Evolutionary conservation across 1,140 invertebrate genomes (phyloP).

Genomic region (Drosophila obscura): DNA sequence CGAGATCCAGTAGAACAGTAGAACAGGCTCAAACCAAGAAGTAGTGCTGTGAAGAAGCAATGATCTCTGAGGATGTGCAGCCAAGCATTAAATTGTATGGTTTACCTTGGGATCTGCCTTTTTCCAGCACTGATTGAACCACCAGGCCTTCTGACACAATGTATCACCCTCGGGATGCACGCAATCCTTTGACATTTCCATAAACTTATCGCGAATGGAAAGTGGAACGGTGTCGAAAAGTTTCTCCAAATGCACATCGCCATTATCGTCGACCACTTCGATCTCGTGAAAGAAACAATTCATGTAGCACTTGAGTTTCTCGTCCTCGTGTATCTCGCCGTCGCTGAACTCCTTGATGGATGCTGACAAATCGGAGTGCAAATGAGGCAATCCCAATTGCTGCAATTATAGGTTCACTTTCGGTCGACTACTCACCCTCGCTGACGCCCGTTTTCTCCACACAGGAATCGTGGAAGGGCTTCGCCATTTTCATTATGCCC

Average conservation of each 20-base stretch:
- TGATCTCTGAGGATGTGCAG: neutral
- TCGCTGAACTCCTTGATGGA: slow-evolving; percentile 81
- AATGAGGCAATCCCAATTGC: slow-evolving; percentile 4
- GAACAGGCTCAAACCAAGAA: slow-evolving; percentile 62
- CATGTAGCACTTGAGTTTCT: slow-evolving; percentile 79
- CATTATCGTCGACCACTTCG: slow-evolving; percentile 74
- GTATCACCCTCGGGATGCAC: slow-evolving; percentile 74
- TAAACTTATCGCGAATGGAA: slow-evolving; percentile 61
- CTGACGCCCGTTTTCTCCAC: slow-evolving; percentile 78
- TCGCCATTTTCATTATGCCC: slow-evolving; percentile 74
- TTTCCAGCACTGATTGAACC: slow-evolving; percentile 84
- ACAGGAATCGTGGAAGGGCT: slow-evolving; percentile 75
- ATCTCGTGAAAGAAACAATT: slow-evolving; percentile 81
- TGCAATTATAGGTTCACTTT: slow-evolving; percentile 33
- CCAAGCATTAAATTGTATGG: neutral
- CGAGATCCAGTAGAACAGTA: slow-evolving; percentile 2
- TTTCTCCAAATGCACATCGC: slow-evolving; percentile 75
- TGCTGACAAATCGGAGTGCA: slow-evolving; percentile 37
- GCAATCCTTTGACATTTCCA: slow-evolving; percentile 69
- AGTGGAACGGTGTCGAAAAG: slow-evolving; percentile 65
- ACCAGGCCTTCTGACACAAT: slow-evolving; percentile 82
- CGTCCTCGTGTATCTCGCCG: slow-evolving; percentile 77
- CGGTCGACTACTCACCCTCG: slow-evolving; percentile 59
- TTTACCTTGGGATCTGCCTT: slow-evolving; percentile 78
- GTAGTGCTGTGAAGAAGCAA: slow-evolving; percentile 51